Evolutionary conservation across 2,888 invertebrate species (phyloP).

Genomic region (Calameuta idolon): DNA sequence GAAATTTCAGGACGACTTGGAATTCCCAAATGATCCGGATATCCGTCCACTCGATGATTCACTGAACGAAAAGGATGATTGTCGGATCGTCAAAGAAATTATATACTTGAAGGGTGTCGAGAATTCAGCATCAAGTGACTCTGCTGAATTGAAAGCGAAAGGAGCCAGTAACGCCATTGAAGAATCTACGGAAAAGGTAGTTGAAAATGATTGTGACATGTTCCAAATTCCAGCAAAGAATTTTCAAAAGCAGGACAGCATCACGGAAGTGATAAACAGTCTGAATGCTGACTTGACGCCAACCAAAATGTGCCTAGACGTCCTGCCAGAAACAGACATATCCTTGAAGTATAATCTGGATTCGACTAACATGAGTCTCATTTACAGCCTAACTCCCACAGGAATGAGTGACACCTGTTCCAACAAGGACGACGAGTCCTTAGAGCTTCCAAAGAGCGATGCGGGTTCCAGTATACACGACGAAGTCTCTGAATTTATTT

Average conservation of each 20-base stretch:
- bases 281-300: slow-evolving; percentile 46
- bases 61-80: not conserved
- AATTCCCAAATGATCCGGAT: too few species aligned
- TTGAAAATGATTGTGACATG: too few species aligned
- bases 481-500: slow-evolving; percentile 24
- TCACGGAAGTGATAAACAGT: slow-evolving; percentile 47
- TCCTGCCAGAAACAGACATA: slow-evolving; percentile 39
- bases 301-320: slow-evolving; percentile 33
- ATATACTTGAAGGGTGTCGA: too few species aligned
- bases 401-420: slow-evolving; percentile 10
- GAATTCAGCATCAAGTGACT: too few species aligned
- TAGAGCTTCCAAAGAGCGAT: too few species aligned
- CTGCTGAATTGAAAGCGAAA: too few species aligned
- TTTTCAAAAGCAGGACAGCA: slow-evolving; percentile 37
- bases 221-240: too few species aligned
- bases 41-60: not conserved
- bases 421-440: too few species aligned
- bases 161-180: too few species aligned
- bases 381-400: slow-evolving; percentile 57
- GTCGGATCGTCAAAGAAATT: too few species aligned
- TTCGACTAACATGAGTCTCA: slow-evolving; percentile 46
- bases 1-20: slow-evolving; percentile 1
- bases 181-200: too few species aligned
- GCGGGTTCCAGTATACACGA: slow-evolving; percentile 14
- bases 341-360: slow-evolving; percentile 55